Percentiles rank a stretch among this genome's conserved stretches.
These are phyloP conservation scores for Rhodophaea formosa DNA, from an alignment of 2,888 invertebrate genomes.

Conservation along the genomic window DNA sequence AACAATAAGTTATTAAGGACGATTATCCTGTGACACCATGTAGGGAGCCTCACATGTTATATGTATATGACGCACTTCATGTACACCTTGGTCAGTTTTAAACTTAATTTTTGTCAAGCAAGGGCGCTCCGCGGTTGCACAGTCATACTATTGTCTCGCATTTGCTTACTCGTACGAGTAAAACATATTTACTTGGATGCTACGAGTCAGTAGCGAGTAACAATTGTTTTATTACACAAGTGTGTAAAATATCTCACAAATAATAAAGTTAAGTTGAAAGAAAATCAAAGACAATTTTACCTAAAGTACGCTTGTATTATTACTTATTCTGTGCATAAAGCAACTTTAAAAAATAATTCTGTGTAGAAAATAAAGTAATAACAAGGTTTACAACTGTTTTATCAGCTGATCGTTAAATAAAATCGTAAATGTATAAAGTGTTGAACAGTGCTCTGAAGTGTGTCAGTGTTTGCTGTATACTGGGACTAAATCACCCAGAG, in stretches of 20 bases:
- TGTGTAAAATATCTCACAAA: neutral
- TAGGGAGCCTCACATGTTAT: too few species aligned
- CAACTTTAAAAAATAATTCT: too few species aligned
- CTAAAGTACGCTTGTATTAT: too few species aligned
- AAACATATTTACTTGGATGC: conserved; percentile 3
- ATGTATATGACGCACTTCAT: neutral
- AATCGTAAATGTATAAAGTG: too few species aligned
- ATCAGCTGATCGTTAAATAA: neutral
- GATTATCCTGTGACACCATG: neutral
- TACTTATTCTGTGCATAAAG: too few species aligned
- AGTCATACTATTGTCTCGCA: neutral
- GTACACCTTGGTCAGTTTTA: neutral
- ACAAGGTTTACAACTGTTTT: neutral
- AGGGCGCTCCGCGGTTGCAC: conserved; percentile 3
- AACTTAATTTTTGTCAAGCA: conserved; percentile 3
- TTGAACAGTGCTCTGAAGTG: neutral
- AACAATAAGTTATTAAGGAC: conserved; percentile 24
- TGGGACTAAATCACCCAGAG: too few species aligned
- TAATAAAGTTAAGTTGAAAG: too few species aligned
- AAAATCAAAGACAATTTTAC: too few species aligned
- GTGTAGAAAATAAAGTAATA: too few species aligned
- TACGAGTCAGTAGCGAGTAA: neutral
- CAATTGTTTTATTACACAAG: neutral
- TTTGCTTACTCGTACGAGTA: neutral
- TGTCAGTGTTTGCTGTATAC: too few species aligned